Base-by-base conservation (phyloP, 2,113 vertebrate species). In the Dipodomys stephensi region DNA sequence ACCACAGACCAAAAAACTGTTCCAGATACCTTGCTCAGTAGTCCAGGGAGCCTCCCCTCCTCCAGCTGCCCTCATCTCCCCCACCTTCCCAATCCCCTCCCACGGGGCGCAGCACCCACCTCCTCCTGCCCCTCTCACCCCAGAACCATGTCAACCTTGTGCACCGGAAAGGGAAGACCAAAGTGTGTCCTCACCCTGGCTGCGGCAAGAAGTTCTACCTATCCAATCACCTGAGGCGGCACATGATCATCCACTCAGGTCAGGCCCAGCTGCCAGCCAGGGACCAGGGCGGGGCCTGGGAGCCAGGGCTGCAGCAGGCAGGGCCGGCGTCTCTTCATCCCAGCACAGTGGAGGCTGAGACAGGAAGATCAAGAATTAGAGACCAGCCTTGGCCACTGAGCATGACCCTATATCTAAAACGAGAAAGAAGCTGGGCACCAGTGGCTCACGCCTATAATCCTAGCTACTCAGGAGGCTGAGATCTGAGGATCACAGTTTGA, bases 181-280 rank as follows among this genome's bases (percentile, higher is more conserved):
- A 99, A 95, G 98, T 99, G 44, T 99, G 99, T 67, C 98, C 99
- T 2, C 99, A 99, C 93, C 99, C 99, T 0, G 99, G 99, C 95
- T 99, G 99, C 2, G 99, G 99, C 28, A 99, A 99, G 92, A 99
- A 99, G 96, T 99, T 99, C 97, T 99, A 99, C 91, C 94, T 99
- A 76, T 99, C 99, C 4, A 99, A 99, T 94, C 99, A 99, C 95
- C 98, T 99, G 69, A 99, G 99, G 73, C 98, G 99, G 0, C 99
- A 99, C 96, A 99, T 99, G 99, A 99, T 99, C 97, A 99, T 99
- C 96, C 99, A 99, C 83, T 99, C 99, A 94, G 99, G 99, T 98
- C 84, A 79, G 94, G 53, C 82, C 71, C 83, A 4, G 53, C 53
- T 0, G 23, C 7, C 4, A 2, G 53, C 72, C 6, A 62, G 49